Base-by-base conservation (phyloP, 37 sponge, comb jelly and placozoan genomes). In the Ephydatia muelleri region DNA sequence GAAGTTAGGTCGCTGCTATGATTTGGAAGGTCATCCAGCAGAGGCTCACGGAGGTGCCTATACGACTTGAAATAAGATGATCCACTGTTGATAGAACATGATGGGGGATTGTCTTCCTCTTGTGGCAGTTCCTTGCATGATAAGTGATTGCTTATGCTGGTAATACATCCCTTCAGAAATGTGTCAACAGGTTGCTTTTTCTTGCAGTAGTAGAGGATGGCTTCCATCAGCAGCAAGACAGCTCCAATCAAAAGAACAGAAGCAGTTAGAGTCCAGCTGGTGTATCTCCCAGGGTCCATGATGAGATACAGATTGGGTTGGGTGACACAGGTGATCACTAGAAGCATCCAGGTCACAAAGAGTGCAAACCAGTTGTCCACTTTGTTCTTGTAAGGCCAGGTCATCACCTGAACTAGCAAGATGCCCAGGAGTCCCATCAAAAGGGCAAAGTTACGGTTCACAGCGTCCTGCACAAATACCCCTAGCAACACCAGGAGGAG, bases 401-500 rank as follows among this genome's bases (percentile, higher is more conserved):
- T 84, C 5, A 48, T 27, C 0, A 83, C 82, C 26, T 70, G 43
- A 2, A 85, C 38, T 28, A 88, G 26, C 3, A 76, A 67, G 21
- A 88, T 77, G 5, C 81, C 6, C 27, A 81, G 36, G 8, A 83
- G 38, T 25, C 38, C 32, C 38, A 88, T 4, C 12, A 85, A 36
- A 0, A 92, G 82, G 40, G 38, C 67, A 34, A 87, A 88, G 29
- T 92, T 89, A 40, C 89, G 68, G 28, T 12, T 31, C 31, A 39
- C 19, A 30, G 69, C 72, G 37, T 82, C 82, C 22, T 82, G 70
- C 28, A 84, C 76, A 81, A 93, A 89, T 26, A 93, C 87, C n/a
- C 81, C 93, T 16, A 89, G 25, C 3, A 89, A 23, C 13, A 89
- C 90, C 4, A 93, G 73, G 2, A 83, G 29, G 25, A 93, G 72